Conservation (phyloP, 1,140 invertebrate genomes). For the Octopus bimaculoides region DNA sequence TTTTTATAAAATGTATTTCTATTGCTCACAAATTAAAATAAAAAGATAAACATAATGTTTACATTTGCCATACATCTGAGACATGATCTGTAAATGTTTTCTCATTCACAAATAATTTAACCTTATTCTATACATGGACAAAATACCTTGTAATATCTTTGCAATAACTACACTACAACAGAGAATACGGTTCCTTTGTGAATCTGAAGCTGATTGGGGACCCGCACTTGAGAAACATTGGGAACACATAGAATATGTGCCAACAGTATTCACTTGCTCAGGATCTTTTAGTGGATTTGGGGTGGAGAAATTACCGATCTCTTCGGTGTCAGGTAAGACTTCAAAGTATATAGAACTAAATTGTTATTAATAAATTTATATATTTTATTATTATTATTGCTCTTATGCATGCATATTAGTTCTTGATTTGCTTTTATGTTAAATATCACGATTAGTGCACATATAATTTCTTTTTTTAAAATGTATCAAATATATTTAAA, state of each 20-base stretch:
- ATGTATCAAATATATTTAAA: too few species aligned
- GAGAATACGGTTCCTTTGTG: slow-evolving; percentile 36
- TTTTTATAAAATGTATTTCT: too few species aligned
- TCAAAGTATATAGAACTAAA: neutral
- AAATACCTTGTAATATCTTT: too few species aligned
- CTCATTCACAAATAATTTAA: neutral
- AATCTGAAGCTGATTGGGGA: slow-evolving; percentile 44
- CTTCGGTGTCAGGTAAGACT: slow-evolving; percentile 8
- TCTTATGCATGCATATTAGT: too few species aligned
- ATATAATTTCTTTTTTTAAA: too few species aligned
- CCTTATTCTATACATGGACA: too few species aligned
- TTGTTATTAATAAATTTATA: too few species aligned
- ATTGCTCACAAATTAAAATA: too few species aligned
- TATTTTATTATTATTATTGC: too few species aligned
- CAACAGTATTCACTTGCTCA: slow-evolving; percentile 43
- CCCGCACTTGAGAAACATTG: slow-evolving; percentile 45
- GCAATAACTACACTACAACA: slow-evolving; percentile 8
- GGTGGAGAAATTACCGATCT: neutral
- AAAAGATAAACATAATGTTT: too few species aligned
- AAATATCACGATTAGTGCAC: too few species aligned
- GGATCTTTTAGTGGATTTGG: slow-evolving; percentile 10
- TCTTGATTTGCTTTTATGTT: too few species aligned
- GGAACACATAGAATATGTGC: slow-evolving; percentile 47
- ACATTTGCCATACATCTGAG: neutral
- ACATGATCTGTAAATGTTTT: neutral